Base-by-base conservation (phyloP, 2,888 invertebrate species). In the Electrophaes corylata region DNA sequence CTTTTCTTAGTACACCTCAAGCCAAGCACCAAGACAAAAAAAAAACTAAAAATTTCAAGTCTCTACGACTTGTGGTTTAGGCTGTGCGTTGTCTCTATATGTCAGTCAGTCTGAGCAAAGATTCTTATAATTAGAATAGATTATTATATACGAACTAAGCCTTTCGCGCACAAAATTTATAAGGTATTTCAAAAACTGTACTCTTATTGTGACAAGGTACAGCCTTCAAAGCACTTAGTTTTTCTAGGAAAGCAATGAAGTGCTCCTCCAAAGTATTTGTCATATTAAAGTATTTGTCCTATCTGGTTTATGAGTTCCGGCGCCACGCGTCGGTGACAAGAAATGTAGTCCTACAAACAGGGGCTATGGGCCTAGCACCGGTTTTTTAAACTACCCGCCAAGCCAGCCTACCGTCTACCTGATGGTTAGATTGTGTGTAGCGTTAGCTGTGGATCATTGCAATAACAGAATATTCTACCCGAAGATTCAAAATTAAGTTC, bases 251-350 rank as follows among this genome's bases (percentile, higher is more conserved):
- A 18, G 6, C 37, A 39, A 2, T 18, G 2, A 39, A 40, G 40
- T 40, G 16, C 1, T 29, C 26, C 40, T 37, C 10, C 8, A 8
- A 16, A 8, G 26, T 55, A 52, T 57, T 57, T 51, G 51, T 26
- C 11, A 56, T 49, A 35, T 35, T 12, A 14, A 16, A 10, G 10
- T 29, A 29, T 37, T 37, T 10, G 46, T 48, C 35, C n/a, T 43
- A 50, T 54, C 48, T 45, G 52, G 55, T 59, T 23, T 52, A 49
- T 60, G 60, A 37, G 50, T 55, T 60, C 49, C 57, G 57, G 44
- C 62, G 66, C 57, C 65, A 77, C 72, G 78, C 79, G 67, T 82
- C 72, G 69, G 52, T 67, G 66, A 58, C 77, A 76, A 83, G 80
- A 81, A 79, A 80, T 52, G 52, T 69, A 62, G 64, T 43, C 18